These are phyloP conservation scores for Aradophagus sp. DNA, from an alignment of 1,140 invertebrate genomes.

Conservation along the genomic window DNA sequence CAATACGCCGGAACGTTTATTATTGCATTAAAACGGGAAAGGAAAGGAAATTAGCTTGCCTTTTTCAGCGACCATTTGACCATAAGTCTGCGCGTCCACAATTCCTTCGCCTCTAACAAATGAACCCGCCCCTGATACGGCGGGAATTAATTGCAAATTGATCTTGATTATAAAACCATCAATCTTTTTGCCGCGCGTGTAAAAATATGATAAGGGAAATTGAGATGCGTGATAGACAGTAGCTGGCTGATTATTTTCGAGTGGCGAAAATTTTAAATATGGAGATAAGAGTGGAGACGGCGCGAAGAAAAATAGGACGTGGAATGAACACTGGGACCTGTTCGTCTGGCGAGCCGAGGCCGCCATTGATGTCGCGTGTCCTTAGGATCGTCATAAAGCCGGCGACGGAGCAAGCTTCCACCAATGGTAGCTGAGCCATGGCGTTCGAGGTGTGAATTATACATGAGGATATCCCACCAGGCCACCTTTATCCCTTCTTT, in stretches of 20 bases:
- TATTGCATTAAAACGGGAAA: too few species aligned
- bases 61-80: too few species aligned
- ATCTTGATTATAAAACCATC: too few species aligned
- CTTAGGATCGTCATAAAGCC: constrained; percentile 67
- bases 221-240: too few species aligned
- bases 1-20: too few species aligned
- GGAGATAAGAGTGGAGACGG: constrained; percentile 23
- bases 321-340: constrained; percentile 49
- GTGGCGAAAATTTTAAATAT: constrained; percentile 28
- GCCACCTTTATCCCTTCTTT: constrained; percentile 56
- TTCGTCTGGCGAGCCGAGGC: constrained; percentile 36
- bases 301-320: constrained; percentile 40
- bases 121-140: too few species aligned
- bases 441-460: constrained; percentile 75
- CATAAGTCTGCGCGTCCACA: too few species aligned
- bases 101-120: too few species aligned
- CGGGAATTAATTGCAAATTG: too few species aligned
- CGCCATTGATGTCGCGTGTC: constrained; percentile 58
- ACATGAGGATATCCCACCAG: constrained; percentile 70
- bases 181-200: too few species aligned
- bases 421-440: constrained; percentile 71
- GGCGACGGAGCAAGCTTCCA: constrained; percentile 59
- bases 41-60: too few species aligned
- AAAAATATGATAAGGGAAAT: too few species aligned
- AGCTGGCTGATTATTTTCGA: constrained; percentile 30